phyloP scores from a whole-genome alignment of 2,888 invertebrate species.

The Lymantria monacha region DNA sequence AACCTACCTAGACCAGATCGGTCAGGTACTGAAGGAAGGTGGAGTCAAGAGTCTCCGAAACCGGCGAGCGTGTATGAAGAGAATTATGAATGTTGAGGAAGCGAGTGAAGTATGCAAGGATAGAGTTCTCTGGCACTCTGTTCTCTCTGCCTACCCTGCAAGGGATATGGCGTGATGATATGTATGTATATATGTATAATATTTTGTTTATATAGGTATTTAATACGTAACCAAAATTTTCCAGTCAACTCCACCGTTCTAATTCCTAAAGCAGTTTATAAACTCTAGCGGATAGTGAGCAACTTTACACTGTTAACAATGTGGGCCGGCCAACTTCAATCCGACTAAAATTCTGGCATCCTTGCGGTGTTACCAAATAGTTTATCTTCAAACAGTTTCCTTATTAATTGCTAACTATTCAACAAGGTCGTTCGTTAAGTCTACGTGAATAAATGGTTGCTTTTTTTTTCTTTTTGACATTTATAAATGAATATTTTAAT shows the following conservation, averaged over 20 bases:
- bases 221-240: neutral
- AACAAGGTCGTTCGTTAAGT: constrained; percentile 22
- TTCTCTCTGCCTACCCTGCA: no score
- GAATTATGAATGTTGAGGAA: no score
- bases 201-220: neutral
- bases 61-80: no score
- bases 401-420: constrained; percentile 37
- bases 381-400: constrained; percentile 29
- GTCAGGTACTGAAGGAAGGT: no score
- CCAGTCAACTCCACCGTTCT: constrained; percentile 6
- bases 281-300: constrained; percentile 23
- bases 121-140: no score
- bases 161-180: no score
- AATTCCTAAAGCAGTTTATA: constrained; percentile 32
- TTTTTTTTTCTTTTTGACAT: no score
- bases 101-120: no score
- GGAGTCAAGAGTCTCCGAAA: no score
- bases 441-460: constrained; percentile 8
- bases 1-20: no score
- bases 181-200: no score
- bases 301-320: constrained; percentile 31
- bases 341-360: constrained; percentile 35
- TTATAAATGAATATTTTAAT: no score
- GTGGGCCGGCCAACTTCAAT: constrained; percentile 31
- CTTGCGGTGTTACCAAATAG: constrained; percentile 31